Evolutionary conservation across 2,888 invertebrate species (phyloP), one percentile per base, ranked within the genome.

Genomic region (Cosmopolites sordidus): DNA sequence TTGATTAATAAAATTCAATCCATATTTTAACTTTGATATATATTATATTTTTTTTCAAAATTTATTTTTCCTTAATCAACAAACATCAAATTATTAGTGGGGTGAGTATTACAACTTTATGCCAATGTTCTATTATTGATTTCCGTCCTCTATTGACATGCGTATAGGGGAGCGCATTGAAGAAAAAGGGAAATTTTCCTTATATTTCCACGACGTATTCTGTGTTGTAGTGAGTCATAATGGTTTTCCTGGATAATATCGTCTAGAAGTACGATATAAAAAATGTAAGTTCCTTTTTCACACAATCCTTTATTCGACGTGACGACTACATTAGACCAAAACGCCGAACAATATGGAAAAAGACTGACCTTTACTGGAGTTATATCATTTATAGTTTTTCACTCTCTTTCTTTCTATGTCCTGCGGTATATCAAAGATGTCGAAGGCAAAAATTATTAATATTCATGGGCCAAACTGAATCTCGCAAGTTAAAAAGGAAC

Each of bases 401-500:
- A n/a, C n/a, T n/a, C n/a, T n/a, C n/a, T n/a, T n/a, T n/a, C n/a
- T n/a, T n/a, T n/a, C n/a, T n/a, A n/a, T n/a, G n/a, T n/a, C n/a
- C n/a, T n/a, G n/a, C n/a, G n/a, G n/a, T 27, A 9, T 27, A 9
- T 27, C 27, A 6, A 6, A 33, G 33, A 33, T 33, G 33, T n/a
- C n/a, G n/a, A 33, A 11, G 11, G 12, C 5, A 12, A 12, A 3
- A 12, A 3, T 33, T 12, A 2, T 6, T 6, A 4, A 11, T 33
- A 33, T 33, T 33, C 33, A 33, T 33, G 33, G 33, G 33, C 33
- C 33, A 33, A 33, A 33, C 33, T 33, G 33, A 33, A n/a, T 33
- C 33, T 33, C 33, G 33, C 12, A 33, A 33, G 33, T n/a, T 33
- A 3, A 33, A 33, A 12, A 33, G 33, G 33, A 33, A n/a, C 33